phyloP scores from a whole-genome alignment of 2,888 invertebrate genomes.

The Pediacus dermestoides region DNA sequence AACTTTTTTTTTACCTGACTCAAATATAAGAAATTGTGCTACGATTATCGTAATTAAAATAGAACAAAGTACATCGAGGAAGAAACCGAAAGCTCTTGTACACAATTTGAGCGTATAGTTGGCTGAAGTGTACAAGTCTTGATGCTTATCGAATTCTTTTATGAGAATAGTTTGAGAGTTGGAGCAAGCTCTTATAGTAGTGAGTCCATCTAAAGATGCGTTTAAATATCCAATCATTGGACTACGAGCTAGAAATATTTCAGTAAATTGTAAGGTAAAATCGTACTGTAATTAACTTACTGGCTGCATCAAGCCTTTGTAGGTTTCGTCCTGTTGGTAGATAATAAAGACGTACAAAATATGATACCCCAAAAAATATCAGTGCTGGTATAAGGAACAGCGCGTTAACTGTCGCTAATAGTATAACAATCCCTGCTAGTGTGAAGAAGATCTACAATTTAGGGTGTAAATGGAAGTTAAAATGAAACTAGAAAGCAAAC shows the following conservation, averaged over 20 bases:
- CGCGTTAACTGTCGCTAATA: constrained; percentile 25
- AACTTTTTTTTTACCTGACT: constrained; percentile 26
- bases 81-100: constrained; percentile 38
- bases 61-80: constrained; percentile 34
- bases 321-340: constrained; percentile 30
- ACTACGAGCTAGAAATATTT: constrained; percentile 33
- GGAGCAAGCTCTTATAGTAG: constrained; percentile 40
- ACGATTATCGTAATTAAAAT: constrained; percentile 27
- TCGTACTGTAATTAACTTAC: constrained; percentile 21
- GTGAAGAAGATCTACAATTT: constrained; percentile 24
- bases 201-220: constrained; percentile 42
- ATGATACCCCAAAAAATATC: constrained; percentile 20
- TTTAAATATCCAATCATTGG: constrained; percentile 43
- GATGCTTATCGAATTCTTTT: constrained; percentile 40
- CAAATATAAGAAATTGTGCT: constrained; percentile 22
- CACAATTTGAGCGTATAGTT: constrained; percentile 36
- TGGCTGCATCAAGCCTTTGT: constrained; percentile 29
- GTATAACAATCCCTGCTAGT: constrained; percentile 24
- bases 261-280: not conserved
- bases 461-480: constrained; percentile 3
- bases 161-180: constrained; percentile 32
- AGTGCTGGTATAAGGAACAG: constrained; percentile 24
- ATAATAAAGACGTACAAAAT: constrained; percentile 25
- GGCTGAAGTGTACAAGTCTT: constrained; percentile 40
- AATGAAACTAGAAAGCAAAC: not conserved